Base-by-base conservation (phyloP, 2,797 vertebrate species). In the Rhinella marina region DNA sequence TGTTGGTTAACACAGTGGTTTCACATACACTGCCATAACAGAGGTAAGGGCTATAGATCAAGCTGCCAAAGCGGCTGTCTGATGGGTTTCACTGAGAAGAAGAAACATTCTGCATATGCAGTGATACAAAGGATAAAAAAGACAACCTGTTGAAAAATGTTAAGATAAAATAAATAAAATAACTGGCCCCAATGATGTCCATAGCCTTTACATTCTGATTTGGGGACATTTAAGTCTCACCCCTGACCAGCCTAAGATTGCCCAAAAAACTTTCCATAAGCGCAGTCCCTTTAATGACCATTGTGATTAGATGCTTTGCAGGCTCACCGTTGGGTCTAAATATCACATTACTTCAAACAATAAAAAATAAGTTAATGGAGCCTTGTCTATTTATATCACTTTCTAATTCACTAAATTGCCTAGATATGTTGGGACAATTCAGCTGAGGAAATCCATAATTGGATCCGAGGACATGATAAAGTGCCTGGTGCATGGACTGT, bases 391-490 rank as follows among this genome's bases (percentile, higher is more conserved):
- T 66, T 32, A 29, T 56, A 72, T 72, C 25, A 56, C 50, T 70
- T 80, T 81, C 21, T 72, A 17, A n/a, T 17, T 91, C 9, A 81
- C 87, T 81, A 76, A 76, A 50, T 25, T 52, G 12, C 1, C 90
- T 94, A 99, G 98, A 95, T 98, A 88, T 93, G 93, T 89, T 95
- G 97, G 94, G 93, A 96, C 88, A 97, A 96, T 90, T 92, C 97
- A 56, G 97, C 97, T 2, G 90, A 93, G 90, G 94, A 90, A 91
- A 96, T 99, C 89, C 98, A 99, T 92, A 97, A 99, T 88, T 99
- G 98, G 98, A 98, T 99, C 91, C 95, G 98, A 21, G 98, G 98
- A 68, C 98, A 99, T 81, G 98, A 99, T 93, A 99, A 99, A 95
- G 96, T 99, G 54, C 98, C 98, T 7, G 98, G 98, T 80, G 97